Evolutionary conservation across 2,113 vertebrate species (phyloP).

Genomic region (Pygathrix nemaeus): DNA sequence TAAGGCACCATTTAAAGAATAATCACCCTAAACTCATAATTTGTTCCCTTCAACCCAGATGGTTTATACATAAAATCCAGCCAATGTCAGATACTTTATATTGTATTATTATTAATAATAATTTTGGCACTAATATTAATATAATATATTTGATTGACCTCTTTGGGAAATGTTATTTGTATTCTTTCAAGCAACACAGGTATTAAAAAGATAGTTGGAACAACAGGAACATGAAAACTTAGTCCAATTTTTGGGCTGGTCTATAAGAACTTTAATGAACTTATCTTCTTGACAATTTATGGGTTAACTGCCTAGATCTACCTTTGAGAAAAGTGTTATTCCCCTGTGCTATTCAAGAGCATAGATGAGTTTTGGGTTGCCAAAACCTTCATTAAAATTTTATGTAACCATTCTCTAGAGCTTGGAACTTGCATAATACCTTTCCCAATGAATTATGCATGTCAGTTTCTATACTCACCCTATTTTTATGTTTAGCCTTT

Average conservation of each 20-base stretch:
- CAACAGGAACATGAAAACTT: not conserved
- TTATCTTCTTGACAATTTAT: not conserved
- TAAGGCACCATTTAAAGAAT: not conserved
- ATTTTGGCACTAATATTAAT: not conserved
- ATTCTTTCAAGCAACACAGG: not conserved
- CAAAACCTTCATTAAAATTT: slow-evolving; percentile 71
- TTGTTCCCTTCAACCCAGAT: not conserved
- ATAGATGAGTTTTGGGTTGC: slow-evolving; percentile 32
- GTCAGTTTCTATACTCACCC: slow-evolving; percentile 33
- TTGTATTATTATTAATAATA: not conserved
- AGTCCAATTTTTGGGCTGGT: not conserved
- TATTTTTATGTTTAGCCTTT: slow-evolving; percentile 54
- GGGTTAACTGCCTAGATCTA: not conserved
- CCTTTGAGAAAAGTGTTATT: slow-evolving; percentile 46
- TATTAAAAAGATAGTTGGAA: not conserved
- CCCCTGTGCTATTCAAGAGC: not conserved
- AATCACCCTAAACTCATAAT: not conserved
- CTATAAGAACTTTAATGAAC: slow-evolving; percentile 13
- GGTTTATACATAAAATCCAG: not conserved
- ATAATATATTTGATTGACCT: not conserved
- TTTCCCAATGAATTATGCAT: slow-evolving; percentile 69
- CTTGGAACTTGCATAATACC: slow-evolving; percentile 54
- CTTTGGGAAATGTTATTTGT: slow-evolving; percentile 20
- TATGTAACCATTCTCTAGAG: slow-evolving; percentile 56
- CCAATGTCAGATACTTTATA: not conserved